phyloP scores from a whole-genome alignment of 2,888 invertebrate species.

The Lamellibrachia columna region DNA sequence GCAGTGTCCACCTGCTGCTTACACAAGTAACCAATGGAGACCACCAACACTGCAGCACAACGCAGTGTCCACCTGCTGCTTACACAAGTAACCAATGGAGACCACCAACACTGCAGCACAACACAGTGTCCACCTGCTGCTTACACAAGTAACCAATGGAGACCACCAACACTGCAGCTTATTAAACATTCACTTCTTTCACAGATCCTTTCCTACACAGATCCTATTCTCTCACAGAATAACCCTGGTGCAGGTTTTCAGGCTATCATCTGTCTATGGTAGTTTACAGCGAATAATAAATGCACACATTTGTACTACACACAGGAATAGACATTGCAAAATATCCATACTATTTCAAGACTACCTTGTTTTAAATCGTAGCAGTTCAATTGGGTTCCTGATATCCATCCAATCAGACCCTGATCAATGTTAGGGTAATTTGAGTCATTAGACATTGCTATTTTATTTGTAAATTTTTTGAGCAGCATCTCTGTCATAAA shows the following conservation, averaged over 20 bases:
- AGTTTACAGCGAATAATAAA: background rate
- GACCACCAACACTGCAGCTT: background rate
- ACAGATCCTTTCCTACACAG: too few relatives aligned
- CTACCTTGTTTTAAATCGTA: too few relatives aligned
- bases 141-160: background rate
- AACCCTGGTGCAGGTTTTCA: background rate
- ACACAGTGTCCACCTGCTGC: too few relatives aligned
- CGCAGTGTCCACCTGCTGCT: too few relatives aligned
- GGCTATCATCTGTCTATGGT: background rate
- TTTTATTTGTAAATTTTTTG: background rate
- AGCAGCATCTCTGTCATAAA: background rate
- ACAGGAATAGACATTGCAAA: background rate
- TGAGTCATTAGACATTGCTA: background rate
- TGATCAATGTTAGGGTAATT: background rate
- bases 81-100: too few relatives aligned
- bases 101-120: too few relatives aligned
- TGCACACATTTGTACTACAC: background rate
- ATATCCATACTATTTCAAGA: background rate
- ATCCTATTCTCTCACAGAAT: background rate
- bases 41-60: too few relatives aligned
- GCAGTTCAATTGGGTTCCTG: too few relatives aligned
- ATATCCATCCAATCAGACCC: too few relatives aligned
- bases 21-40: too few relatives aligned
- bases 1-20: too few relatives aligned
- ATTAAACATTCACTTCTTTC: background rate